Evolutionary conservation across 2,888 invertebrate species (phyloP).

Genomic region (Melanophora roralis): DNA sequence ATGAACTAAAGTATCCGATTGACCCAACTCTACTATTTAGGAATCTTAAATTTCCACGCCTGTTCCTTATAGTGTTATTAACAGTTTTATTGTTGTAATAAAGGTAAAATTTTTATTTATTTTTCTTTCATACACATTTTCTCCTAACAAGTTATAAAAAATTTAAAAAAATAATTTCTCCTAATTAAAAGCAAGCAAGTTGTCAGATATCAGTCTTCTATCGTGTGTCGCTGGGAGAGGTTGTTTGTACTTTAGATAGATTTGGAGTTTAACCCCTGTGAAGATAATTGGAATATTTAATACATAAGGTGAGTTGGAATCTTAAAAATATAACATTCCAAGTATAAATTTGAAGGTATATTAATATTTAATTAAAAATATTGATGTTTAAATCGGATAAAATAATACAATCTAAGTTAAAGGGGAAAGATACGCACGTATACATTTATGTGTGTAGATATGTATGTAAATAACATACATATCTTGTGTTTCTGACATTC

Average conservation of each 20-base stretch:
- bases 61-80: conserved; percentile 8
- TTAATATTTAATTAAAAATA: too few relatives aligned
- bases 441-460: too few relatives aligned
- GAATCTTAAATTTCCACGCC: background rate
- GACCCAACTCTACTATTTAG: too few relatives aligned
- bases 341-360: too few relatives aligned
- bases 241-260: conserved; percentile 3
- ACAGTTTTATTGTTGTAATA: conserved; percentile 2
- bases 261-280: conserved; percentile 6
- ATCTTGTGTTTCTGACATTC: too few relatives aligned
- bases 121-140: conserved; percentile 41
- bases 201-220: conserved; percentile 49
- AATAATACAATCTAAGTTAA: too few relatives aligned
- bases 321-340: background rate
- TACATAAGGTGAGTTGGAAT: conserved; percentile 40
- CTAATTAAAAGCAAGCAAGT: conserved; percentile 42
- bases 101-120: conserved; percentile 12
- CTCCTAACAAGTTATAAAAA: conserved; percentile 27
- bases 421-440: too few relatives aligned
- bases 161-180: conserved; percentile 33
- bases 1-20: too few relatives aligned
- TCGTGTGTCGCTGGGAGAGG: conserved; percentile 49
- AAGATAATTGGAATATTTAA: background rate
- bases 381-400: too few relatives aligned
- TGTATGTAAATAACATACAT: too few relatives aligned